These are phyloP conservation scores for Bacillus rossius DNA, from an alignment of 1,140 invertebrate genomes.

Conservation along the genomic window DNA sequence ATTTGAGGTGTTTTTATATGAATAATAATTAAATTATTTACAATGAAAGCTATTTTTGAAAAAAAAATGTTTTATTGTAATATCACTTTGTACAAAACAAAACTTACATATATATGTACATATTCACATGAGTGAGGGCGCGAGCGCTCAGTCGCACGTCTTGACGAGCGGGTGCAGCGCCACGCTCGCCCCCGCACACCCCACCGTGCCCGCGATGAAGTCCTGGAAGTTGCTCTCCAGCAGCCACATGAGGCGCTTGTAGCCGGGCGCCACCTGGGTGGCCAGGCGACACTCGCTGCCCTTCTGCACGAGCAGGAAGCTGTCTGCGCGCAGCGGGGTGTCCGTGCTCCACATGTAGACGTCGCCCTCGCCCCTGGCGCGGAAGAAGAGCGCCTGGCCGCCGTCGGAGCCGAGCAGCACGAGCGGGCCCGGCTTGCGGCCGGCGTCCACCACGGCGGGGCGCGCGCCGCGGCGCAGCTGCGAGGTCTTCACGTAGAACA, in stretches of 20 bases:
- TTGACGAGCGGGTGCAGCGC: conserved; percentile 46
- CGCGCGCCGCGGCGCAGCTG: conserved; percentile 45
- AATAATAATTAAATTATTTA: no score
- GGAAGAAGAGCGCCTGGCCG: conserved; percentile 50
- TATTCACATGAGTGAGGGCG: no score
- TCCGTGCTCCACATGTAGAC: conserved; percentile 57
- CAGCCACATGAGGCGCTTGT: conserved; percentile 51
- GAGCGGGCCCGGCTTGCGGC: conserved; percentile 48
- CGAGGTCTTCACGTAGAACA: conserved; percentile 50
- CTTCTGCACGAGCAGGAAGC: conserved; percentile 50
- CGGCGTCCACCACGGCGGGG: conserved; percentile 48
- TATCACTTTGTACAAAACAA: no score
- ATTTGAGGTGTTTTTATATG: no score
- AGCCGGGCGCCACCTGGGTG: conserved; percentile 52
- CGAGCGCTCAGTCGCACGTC: no score
- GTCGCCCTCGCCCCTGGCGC: conserved; percentile 47
- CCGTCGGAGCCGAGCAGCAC: conserved; percentile 56
- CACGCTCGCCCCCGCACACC: conserved; percentile 51
- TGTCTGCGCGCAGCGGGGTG: conserved; percentile 46
- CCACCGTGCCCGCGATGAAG: conserved; percentile 50
- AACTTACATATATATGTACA: no score
- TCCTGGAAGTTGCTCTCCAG: conserved; percentile 60
- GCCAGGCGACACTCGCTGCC: conserved; percentile 52
- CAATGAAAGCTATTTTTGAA: no score
- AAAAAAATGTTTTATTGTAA: no score